Base-by-base conservation (phyloP, 2,113 vertebrate genomes). In the Halichoerus grypus region DNA sequence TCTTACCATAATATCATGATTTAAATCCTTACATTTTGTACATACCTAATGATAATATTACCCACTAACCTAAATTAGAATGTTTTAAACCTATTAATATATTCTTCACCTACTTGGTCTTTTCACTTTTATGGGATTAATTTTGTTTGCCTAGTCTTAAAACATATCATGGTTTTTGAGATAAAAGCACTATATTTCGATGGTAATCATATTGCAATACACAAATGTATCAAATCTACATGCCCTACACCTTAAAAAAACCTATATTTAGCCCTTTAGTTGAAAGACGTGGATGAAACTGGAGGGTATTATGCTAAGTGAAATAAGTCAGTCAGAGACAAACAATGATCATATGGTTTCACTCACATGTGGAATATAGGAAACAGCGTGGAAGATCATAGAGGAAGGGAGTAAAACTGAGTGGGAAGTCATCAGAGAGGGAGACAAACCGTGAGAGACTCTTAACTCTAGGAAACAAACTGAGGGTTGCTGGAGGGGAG, bases 71-170 rank as follows among this genome's bases (percentile, higher is more conserved):
- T 72, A 57, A 91, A 39, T 92, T 95, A 96, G 14, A 97, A 79
- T 91, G 59, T 59, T 71, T 94, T 80, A 92, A 95, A 79, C 26
- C 2, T 51, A 39, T 87, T 76, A 67, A 67, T 57, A 49, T 33
- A 13, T 0, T 65, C 11, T 69, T 94, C 33, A 59, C 9, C 8
- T 83, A n/a, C 51, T 93, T 76, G 28, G 24, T 91, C 22, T 86
- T 95, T 88, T 90, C 5, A 53, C 5, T 69, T 96, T 89, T 22
- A 11, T 51, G 33, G 59, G 3, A 51, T 91, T 91, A 39, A 67
- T 91, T 94, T 81, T 94, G n/a, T 77, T 97, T 97, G 42, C 26
- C 4, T 55, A 36, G 51, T 94, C 22, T 76, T 81, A 94, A 88
- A 88, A 77, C 9, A 69, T 80, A 81, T 69, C 22, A n/a, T 72